These are phyloP conservation scores for Thryonomys swinderianus DNA, from an alignment of 2,113 vertebrate genomes.

Conservation along the genomic window DNA sequence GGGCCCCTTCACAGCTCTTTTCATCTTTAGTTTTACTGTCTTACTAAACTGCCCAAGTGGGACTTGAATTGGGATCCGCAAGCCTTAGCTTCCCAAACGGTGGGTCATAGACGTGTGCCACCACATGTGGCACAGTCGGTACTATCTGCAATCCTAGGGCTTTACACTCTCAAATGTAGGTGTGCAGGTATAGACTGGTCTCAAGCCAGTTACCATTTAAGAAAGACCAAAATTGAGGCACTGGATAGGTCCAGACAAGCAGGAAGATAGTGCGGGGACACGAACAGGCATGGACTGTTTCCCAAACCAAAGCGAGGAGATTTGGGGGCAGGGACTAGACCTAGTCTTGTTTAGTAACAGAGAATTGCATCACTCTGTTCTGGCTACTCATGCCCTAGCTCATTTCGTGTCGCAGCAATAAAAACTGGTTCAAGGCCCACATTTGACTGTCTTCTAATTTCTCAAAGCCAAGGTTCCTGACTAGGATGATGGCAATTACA, in stretches of 20 bases:
- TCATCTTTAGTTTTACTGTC: background rate
- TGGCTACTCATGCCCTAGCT: background rate
- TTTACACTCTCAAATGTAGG: background rate
- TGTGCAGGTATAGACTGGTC: fast-evolving
- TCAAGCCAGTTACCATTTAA: background rate
- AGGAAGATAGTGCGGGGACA: no score
- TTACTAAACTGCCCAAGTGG: background rate
- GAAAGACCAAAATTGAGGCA: background rate
- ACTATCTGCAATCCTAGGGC: background rate
- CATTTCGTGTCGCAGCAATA: background rate
- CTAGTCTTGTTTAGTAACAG: background rate
- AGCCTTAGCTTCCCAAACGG: background rate
- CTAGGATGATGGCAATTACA: background rate
- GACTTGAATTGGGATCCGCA: background rate
- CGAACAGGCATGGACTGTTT: fast-evolving
- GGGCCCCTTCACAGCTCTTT: background rate
- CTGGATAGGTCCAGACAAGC: fast-evolving
- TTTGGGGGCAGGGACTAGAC: fast-evolving
- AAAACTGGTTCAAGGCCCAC: background rate
- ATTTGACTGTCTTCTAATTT: background rate
- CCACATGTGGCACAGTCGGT: background rate
- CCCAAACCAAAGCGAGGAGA: background rate
- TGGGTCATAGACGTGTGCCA: background rate
- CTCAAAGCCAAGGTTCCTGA: background rate
- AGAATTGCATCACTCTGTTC: background rate